Conservation (phyloP, 2,113 vertebrate species). For the Menura novaehollandiae region DNA sequence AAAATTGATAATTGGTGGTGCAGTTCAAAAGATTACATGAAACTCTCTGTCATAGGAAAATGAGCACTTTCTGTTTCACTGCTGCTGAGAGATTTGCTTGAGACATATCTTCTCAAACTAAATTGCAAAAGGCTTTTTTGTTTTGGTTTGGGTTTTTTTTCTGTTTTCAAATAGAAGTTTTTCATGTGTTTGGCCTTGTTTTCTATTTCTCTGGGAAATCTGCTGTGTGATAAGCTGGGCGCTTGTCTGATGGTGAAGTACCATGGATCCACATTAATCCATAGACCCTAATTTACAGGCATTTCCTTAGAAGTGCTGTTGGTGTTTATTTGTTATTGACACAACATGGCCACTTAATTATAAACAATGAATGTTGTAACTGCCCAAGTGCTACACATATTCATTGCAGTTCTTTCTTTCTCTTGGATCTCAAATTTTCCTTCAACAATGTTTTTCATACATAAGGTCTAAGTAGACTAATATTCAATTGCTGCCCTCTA, state of each 20-base stretch:
- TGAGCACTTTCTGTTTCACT: not conserved
- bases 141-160: not conserved
- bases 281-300: not conserved
- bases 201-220: not conserved
- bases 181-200: not conserved
- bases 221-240: not conserved
- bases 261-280: not conserved
- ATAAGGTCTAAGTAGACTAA: not conserved
- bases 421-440: not conserved
- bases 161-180: not conserved
- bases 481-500: not conserved
- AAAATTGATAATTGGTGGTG: slow-evolving; percentile 48
- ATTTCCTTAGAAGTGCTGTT: not conserved
- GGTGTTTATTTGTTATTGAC: not conserved
- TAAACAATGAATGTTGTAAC: not conserved
- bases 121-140: not conserved
- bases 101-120: not conserved
- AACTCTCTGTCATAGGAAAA: not conserved
- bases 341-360: not conserved
- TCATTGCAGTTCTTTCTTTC: not conserved
- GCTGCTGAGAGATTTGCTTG: not conserved
- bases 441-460: not conserved
- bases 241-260: not conserved
- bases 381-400: not conserved
- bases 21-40: not conserved